phyloP scores from a whole-genome alignment of 92 coral and sea anemone genomes.

The Zoanthus gigantus region DNA sequence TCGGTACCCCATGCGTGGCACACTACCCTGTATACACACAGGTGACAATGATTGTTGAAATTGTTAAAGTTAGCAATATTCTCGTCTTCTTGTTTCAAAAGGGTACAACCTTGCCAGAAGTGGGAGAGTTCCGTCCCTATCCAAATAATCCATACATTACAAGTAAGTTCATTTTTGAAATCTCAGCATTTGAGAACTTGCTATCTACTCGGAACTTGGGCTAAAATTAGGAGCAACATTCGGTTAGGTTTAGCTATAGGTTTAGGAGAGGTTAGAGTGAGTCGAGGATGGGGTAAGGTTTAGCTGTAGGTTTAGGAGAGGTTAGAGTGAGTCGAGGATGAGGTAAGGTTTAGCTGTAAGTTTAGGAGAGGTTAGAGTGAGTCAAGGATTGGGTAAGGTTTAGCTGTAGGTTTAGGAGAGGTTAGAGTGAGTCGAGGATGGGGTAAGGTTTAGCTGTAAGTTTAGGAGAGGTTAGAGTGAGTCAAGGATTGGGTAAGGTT shows the following conservation, averaged over 20 bases:
- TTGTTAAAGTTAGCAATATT: not conserved
- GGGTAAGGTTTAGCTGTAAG: not conserved
- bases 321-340: not conserved
- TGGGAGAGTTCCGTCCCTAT: conserved; percentile 89
- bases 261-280: not conserved
- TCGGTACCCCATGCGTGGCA: no score
- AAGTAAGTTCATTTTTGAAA: conserved; percentile 59
- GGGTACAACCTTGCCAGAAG: conserved; percentile 88
- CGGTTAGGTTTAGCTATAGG: not conserved
- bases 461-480: not conserved
- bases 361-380: no score
- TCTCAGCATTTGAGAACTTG: not conserved
- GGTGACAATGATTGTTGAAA: no score
- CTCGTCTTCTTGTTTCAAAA: conserved; percentile 28
- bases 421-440: not conserved
- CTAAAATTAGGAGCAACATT: not conserved
- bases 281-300: not conserved
- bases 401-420: not conserved
- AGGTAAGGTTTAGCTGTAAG: not conserved
- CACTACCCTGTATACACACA: no score
- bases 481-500: not conserved
- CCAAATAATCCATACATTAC: conserved; percentile 80
- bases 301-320: not conserved
- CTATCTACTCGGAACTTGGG: not conserved
- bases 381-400: not conserved